A percentile compares a stretch with the other conserved stretches of the same genome.
Conservation (phyloP, 2,797 vertebrate genomes). For the Morelia viridis region DNA sequence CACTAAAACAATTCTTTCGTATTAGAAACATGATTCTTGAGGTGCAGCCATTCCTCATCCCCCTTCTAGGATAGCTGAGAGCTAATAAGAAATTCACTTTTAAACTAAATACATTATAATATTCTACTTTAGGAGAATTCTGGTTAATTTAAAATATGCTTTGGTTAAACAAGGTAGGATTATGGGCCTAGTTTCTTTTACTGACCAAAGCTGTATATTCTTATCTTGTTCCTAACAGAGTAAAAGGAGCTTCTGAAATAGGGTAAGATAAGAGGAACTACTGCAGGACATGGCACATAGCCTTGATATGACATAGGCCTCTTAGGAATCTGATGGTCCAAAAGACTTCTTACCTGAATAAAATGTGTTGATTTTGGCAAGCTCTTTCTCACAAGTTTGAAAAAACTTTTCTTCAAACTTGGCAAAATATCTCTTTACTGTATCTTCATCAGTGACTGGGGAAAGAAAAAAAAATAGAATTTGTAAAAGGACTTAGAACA, state of each 20-base stretch:
- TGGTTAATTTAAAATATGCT: neutral
- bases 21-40: neutral
- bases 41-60: neutral
- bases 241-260: neutral
- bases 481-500: neutral
- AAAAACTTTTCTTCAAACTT: slow-evolving; percentile 98
- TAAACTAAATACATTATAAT: neutral
- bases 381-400: slow-evolving; percentile 94
- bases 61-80: neutral
- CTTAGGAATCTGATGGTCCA: neutral
- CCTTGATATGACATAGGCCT: neutral
- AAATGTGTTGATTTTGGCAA: slow-evolving; percentile 98
- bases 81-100: neutral
- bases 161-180: neutral
- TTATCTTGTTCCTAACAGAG: neutral
- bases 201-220: neutral
- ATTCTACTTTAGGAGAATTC: neutral
- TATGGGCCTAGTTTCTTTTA: neutral
- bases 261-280: neutral
- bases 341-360: slow-evolving; percentile 86
- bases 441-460: slow-evolving; percentile 92
- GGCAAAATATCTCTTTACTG: slow-evolving; percentile 94
- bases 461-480: slow-evolving; percentile 30
- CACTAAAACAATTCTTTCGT: neutral
- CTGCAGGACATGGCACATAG: neutral